A percentile compares a stretch with the other conserved stretches of the same genome.
These are phyloP conservation scores for Drosophila picticornis DNA, from an alignment of 2,888 invertebrate species.

Conservation along the genomic window DNA sequence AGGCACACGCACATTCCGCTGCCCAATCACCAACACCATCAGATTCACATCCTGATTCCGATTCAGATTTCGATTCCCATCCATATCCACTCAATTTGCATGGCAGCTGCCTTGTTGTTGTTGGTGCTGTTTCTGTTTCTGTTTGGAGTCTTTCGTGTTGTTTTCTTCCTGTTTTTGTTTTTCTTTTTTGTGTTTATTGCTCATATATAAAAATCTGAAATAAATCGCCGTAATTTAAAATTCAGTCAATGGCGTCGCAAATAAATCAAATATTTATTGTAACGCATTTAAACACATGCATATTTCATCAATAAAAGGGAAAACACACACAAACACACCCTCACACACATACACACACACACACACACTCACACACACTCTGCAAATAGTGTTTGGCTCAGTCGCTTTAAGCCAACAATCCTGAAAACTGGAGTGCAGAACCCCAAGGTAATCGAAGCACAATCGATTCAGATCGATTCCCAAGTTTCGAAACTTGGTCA, in stretches of 20 bases:
- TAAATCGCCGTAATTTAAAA: conserved; percentile 75
- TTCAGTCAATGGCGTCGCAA: conserved; percentile 78
- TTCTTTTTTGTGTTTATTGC: conserved; percentile 15
- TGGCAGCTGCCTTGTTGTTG: conserved; percentile 54
- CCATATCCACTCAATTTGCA: conserved; percentile 61
- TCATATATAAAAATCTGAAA: conserved; percentile 60
- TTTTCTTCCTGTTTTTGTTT: conserved; percentile 25
- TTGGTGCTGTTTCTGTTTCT: conserved; percentile 22
- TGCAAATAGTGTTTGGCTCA: neutral
- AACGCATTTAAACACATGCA: conserved; percentile 75
- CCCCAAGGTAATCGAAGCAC: neutral
- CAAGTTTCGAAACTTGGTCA: neutral
- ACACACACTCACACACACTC: neutral
- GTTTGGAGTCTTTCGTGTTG: neutral
- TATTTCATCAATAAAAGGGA: conserved; percentile 62
- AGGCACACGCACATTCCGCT: conserved; percentile 7
- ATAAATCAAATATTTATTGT: conserved; percentile 78
- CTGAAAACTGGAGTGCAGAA: neutral
- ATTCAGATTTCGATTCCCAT: conserved; percentile 26
- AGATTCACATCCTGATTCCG: neutral
- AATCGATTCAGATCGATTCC: neutral
- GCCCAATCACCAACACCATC: conserved; percentile 6
- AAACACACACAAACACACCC: neutral
- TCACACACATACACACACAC: neutral
- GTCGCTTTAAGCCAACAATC: neutral